Evolutionary conservation across 2,113 vertebrate species (phyloP), one percentile per base, ranked within the genome.

Genomic region (Ciconia stormi): DNA sequence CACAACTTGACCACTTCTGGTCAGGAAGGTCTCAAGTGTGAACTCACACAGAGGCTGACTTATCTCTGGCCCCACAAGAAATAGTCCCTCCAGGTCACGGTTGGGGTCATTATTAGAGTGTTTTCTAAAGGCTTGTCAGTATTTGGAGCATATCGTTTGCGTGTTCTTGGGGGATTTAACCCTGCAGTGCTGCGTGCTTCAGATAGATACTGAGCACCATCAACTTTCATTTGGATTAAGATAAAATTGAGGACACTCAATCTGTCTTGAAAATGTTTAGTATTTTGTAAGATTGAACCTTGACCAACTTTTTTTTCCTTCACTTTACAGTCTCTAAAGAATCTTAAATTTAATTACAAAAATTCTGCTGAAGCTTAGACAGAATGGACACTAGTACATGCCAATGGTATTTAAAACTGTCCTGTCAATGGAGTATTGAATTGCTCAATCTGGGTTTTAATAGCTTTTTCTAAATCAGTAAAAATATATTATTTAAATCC

Each of bases 261-360:
- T 87, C 66, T 90, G 36, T 82, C 84, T 87, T 77, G 70, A 87
- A 96, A 89, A 87, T 65, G 23, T 85, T 93, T 89, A 67, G 66
- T 53, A 59, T 79, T 95, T 82, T 0, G 0, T 62, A 79, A 89
- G 53, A 63, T 11, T 94, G 89, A 95, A 89, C 73, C n/a, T 46
- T 97, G 82, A 49, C 49, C 0, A 0, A n/a, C 50, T 86, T 71
- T 70, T 74, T 79, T 67, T 62, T 62, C n/a, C n/a, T 56, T 8
- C 29, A 42, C 49, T 85, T 91, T 69, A 82, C 23, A 32, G 40
- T 93, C 78, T 36, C 89, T 82, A 70, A 93, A 91, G 73, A 56
- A 46, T 82, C 77, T 89, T 91, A 87, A 81, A 95, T 96, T 95
- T 92, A 95, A 95, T 96, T 91, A 94, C 36, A 93, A 59, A 89